Percentiles rank a stretch among this genome's conserved stretches.
Evolutionary conservation across 2,113 vertebrate genomes (phyloP).

Genomic region (Myotis davidii): DNA sequence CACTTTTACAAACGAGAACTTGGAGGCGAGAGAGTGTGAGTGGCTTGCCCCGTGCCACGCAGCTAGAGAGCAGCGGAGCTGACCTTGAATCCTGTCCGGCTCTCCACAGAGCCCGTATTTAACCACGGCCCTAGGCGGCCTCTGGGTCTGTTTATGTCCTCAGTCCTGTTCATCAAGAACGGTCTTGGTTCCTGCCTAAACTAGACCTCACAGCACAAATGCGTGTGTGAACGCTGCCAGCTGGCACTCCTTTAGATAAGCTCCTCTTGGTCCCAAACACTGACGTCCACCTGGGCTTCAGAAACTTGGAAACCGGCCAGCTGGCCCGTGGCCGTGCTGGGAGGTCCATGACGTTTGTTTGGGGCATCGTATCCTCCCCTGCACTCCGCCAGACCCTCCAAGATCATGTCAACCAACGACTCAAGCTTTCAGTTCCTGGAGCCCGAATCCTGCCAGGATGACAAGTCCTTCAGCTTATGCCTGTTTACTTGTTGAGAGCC

Average conservation of each 20-base stretch:
- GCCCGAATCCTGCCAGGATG: not conserved
- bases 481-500: not conserved
- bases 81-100: not conserved
- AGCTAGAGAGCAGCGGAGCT: not conserved
- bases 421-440: not conserved
- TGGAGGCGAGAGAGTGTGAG: not conserved
- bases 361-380: not conserved
- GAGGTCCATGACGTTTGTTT: not conserved
- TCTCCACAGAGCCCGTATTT: not conserved
- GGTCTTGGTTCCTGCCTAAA: not conserved
- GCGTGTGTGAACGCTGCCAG: not conserved
- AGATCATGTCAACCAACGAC: not conserved
- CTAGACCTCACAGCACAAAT: not conserved
- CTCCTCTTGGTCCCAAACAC: not conserved
- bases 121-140: not conserved
- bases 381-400: not conserved
- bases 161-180: not conserved
- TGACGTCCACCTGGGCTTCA: slow-evolving; percentile 13
- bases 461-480: not conserved
- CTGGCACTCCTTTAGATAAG: slow-evolving; percentile 36
- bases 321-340: not conserved
- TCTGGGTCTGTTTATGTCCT: not conserved
- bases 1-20: not conserved
- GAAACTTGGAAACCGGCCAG: not conserved
- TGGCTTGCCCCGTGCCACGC: not conserved